Percentiles rank a stretch among this genome's conserved stretches.
phyloP scores from a whole-genome alignment of 2,888 invertebrate species.

The Parthenolecanium corni region DNA sequence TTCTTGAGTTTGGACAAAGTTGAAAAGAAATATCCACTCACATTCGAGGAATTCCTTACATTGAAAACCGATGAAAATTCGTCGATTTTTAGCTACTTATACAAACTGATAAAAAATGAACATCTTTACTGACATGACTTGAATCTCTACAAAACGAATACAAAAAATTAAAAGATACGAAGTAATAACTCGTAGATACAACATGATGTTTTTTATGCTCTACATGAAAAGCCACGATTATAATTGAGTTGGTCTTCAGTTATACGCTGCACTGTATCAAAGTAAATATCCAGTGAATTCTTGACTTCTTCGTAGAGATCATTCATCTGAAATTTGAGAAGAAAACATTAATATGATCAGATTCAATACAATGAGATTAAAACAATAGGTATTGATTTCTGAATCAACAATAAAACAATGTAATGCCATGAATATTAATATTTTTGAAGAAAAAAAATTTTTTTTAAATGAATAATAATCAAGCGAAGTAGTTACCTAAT shows the following conservation, averaged over 20 bases:
- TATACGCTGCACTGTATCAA: conserved; percentile 5
- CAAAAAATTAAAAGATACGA: not conserved
- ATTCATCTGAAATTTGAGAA: conserved; percentile 26
- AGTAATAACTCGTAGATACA: not conserved
- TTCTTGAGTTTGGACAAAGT: too few species aligned
- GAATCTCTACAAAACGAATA: not conserved
- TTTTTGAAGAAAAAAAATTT: too few species aligned
- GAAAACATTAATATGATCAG: not conserved
- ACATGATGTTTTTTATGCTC: not conserved
- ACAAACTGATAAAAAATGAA: not conserved
- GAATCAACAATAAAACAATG: too few species aligned
- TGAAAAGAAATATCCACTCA: too few species aligned
- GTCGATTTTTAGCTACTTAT: too few species aligned
- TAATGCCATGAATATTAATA: too few species aligned
- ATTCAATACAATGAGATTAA: not conserved
- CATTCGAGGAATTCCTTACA: too few species aligned
- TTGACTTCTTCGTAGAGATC: conserved; percentile 18
- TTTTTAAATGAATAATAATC: too few species aligned
- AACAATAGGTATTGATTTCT: not conserved
- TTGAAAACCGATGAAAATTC: too few species aligned
- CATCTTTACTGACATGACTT: not conserved
- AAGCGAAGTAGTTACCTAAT: too few species aligned
- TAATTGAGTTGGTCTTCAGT: conserved; percentile 1
- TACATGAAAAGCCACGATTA: not conserved
- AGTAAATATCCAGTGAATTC: conserved; percentile 8